Evolutionary conservation across 2,113 vertebrate genomes (phyloP).

Genomic region (Sminthopsis crassicaudata): DNA sequence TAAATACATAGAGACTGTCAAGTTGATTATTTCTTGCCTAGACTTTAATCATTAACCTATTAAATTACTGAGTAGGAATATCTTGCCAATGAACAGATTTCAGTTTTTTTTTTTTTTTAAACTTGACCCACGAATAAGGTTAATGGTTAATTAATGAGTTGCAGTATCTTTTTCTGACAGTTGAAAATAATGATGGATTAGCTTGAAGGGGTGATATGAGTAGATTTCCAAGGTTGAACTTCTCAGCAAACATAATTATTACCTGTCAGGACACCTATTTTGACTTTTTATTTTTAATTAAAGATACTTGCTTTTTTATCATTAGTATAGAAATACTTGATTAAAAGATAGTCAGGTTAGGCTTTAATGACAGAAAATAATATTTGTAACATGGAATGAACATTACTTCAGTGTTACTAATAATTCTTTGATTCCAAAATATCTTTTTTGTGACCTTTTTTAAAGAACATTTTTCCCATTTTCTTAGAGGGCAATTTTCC

Average conservation of each 20-base stretch:
- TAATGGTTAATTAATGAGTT: constrained; percentile 81
- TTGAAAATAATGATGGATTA: constrained; percentile 72
- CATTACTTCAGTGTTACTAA: not conserved
- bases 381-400: not conserved
- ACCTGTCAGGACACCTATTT: constrained; percentile 64
- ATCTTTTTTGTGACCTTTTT: constrained; percentile 15
- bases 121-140: constrained; percentile 71
- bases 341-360: constrained; percentile 1
- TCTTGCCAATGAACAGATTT: constrained; percentile 5
- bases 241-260: constrained; percentile 60
- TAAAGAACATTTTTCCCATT: constrained; percentile 10
- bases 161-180: constrained; percentile 56
- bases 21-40: not conserved
- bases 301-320: constrained; percentile 59
- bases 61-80: not conserved
- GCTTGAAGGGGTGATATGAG: constrained; percentile 58
- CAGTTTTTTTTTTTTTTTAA: constrained; percentile 61
- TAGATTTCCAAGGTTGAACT: constrained; percentile 73
- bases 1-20: not conserved
- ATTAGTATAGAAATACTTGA: constrained; percentile 44
- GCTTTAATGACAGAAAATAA: not conserved
- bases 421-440: constrained; percentile 31
- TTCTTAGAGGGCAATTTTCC: constrained; percentile 21
- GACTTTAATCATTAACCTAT: not conserved
- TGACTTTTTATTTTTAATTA: constrained; percentile 69